Conservation (phyloP, 2,797 vertebrate species). For the Prionace glauca region DNA sequence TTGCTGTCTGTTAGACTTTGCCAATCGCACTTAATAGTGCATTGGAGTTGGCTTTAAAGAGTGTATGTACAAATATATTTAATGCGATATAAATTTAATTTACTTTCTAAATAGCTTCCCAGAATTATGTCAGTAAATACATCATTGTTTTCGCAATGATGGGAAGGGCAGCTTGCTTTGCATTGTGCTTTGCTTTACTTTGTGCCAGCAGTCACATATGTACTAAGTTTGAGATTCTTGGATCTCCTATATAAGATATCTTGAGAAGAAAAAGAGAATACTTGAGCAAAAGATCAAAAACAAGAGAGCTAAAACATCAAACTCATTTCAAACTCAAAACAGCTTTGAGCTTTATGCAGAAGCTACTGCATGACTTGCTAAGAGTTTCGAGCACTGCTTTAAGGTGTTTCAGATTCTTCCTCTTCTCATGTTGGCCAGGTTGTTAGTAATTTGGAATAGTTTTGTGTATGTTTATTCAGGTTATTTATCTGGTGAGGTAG, state of each 20-base stretch:
- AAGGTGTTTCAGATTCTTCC: background rate
- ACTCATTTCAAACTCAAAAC: slow-evolving; percentile 16
- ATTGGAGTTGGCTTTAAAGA: background rate
- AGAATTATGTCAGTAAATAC: background rate
- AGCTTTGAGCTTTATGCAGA: background rate
- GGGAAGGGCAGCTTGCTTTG: background rate
- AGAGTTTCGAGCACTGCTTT: background rate
- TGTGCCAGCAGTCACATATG: background rate
- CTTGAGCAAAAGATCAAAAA: background rate
- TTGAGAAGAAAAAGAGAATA: background rate
- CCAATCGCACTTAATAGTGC: background rate
- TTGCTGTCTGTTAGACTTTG: background rate
- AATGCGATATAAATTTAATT: background rate
- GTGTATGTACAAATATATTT: background rate
- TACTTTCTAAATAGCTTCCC: background rate
- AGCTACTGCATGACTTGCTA: background rate
- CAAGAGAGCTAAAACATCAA: background rate
- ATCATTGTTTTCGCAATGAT: background rate
- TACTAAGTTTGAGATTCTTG: background rate
- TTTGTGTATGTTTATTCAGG: background rate
- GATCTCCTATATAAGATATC: background rate
- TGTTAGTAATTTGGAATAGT: background rate
- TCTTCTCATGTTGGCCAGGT: background rate
- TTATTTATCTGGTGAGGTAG: background rate
- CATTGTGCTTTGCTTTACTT: background rate